Conservation (phyloP, 2,113 vertebrate genomes). For the Neodon shergylaensis region DNA sequence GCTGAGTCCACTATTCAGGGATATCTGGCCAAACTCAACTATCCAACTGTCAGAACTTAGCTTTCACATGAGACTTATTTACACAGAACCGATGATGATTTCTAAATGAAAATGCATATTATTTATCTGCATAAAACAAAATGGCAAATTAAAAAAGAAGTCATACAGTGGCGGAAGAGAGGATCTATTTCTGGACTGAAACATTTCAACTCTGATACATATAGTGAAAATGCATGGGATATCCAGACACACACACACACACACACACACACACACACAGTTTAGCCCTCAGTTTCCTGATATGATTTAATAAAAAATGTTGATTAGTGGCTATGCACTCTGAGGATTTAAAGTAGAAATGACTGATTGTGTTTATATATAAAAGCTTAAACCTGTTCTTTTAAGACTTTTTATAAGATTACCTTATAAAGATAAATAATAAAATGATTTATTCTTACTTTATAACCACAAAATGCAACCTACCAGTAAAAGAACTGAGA, state of each 20-base stretch:
- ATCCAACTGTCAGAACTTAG: neutral
- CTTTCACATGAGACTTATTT: conserved; percentile 44
- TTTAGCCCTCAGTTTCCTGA: too few relatives aligned
- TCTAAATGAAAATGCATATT: neutral
- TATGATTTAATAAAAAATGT: too few relatives aligned
- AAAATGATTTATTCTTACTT: too few relatives aligned
- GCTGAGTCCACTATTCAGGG: neutral
- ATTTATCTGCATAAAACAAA: neutral
- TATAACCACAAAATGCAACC: too few relatives aligned
- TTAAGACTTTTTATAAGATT: too few relatives aligned
- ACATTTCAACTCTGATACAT: neutral
- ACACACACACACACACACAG: neutral
- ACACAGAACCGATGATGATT: neutral
- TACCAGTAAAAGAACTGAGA: too few relatives aligned
- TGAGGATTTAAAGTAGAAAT: too few relatives aligned
- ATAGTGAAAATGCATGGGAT: neutral
- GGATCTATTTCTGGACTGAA: too few relatives aligned
- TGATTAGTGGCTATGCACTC: too few relatives aligned
- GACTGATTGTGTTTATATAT: too few relatives aligned
- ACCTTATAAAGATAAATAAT: too few relatives aligned
- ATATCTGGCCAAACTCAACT: neutral
- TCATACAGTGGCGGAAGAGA: neutral
- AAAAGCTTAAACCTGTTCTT: too few relatives aligned
- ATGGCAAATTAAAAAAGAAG: neutral
- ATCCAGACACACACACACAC: neutral